Percentiles rank a stretch among this genome's conserved stretches.
These are phyloP conservation scores for Tadarida brasiliensis DNA, from an alignment of 2,797 vertebrate genomes.

Conservation along the genomic window DNA sequence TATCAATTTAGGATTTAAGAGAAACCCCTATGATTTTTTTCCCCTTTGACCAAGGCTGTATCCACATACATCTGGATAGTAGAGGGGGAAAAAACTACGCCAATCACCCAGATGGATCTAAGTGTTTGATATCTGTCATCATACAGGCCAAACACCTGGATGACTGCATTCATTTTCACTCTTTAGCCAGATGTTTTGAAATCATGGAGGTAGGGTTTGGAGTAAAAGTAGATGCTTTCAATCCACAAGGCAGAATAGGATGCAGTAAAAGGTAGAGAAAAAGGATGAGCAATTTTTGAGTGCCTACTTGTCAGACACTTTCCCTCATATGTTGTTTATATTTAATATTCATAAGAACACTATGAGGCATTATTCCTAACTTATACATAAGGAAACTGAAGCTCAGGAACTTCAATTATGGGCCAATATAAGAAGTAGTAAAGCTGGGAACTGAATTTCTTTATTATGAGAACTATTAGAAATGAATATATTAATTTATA, in stretches of 20 bases:
- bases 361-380: neutral
- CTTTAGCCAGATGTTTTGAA: constrained; percentile 74
- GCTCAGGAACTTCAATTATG: neutral
- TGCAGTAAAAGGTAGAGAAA: neutral
- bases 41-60: neutral
- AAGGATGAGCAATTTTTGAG: constrained; percentile 4
- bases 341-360: constrained; percentile 32
- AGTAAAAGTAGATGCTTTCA: constrained; percentile 30
- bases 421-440: neutral
- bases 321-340: neutral
- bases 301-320: neutral
- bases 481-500: constrained; percentile 5
- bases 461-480: constrained; percentile 24
- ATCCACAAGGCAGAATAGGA: neutral
- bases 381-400: constrained; percentile 11
- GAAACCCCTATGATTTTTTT: neutral
- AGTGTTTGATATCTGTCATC: constrained; percentile 74
- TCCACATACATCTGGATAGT: constrained; percentile 51
- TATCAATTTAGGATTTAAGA: constrained; percentile 36
- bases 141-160: constrained; percentile 72
- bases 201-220: constrained; percentile 19
- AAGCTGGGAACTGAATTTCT: neutral
- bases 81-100: neutral
- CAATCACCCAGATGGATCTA: constrained; percentile 63
- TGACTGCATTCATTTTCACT: constrained; percentile 64